phyloP scores from a whole-genome alignment of 2,113 vertebrate species.

The Perccottus glenii region DNA sequence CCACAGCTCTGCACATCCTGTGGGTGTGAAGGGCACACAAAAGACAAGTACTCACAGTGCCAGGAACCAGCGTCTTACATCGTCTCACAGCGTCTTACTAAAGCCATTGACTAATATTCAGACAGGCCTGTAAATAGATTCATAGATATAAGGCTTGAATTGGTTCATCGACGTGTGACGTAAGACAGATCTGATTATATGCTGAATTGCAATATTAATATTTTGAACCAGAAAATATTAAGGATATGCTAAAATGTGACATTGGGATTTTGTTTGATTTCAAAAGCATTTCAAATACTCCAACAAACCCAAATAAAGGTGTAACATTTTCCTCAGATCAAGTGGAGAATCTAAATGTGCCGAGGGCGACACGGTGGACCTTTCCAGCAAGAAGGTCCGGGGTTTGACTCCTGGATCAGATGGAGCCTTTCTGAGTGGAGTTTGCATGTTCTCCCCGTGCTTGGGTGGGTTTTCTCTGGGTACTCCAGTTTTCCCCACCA shows the following conservation, averaged over 20 bases:
- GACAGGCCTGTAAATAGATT: constrained; percentile 14
- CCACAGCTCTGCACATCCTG: constrained; percentile 61
- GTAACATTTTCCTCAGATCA: constrained; percentile 1
- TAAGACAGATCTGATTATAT: not conserved
- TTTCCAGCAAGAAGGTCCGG: no score
- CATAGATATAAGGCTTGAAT: constrained; percentile 11
- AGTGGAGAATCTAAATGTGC: not conserved
- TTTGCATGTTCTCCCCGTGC: no score
- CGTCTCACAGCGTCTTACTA: not conserved
- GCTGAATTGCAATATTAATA: not conserved
- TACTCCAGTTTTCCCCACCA: no score
- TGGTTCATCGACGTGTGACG: not conserved
- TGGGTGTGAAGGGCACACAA: constrained; percentile 64
- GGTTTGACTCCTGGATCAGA: no score
- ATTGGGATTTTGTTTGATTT: no score
- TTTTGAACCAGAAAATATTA: constrained; percentile 16
- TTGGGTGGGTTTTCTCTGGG: no score
- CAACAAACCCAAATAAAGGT: constrained; percentile 4
- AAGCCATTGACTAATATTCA: constrained; percentile 35
- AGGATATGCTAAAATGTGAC: not conserved
- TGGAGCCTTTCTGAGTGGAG: no score
- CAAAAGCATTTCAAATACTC: not conserved
- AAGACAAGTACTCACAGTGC: constrained; percentile 46
- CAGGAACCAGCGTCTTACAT: constrained; percentile 37
- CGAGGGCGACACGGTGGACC: no score